Conservation (phyloP, 2,113 vertebrate species). For the Pluvianellus socialis region DNA sequence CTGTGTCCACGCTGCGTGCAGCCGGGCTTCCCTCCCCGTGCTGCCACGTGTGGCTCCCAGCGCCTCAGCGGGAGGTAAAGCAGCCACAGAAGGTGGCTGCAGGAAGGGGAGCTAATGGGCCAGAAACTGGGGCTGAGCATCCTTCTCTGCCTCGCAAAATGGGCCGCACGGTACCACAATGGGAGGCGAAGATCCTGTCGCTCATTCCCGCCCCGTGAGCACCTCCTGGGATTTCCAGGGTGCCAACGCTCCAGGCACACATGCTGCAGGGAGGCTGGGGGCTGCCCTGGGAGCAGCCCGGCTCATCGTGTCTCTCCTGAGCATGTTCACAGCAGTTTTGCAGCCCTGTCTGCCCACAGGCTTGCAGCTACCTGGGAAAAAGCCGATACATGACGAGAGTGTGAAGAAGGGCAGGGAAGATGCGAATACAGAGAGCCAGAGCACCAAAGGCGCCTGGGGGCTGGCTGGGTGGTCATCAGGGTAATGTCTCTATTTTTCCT, state of each 20-base stretch:
- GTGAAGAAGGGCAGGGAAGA: not conserved
- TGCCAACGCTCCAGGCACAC: fast-evolving
- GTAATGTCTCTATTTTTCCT: not conserved
- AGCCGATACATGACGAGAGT: not conserved
- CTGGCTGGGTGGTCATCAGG: not conserved
- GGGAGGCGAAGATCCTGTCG: not conserved
- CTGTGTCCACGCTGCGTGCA: not conserved
- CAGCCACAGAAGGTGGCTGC: not conserved
- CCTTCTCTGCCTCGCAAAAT: not conserved
- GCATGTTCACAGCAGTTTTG: not conserved
- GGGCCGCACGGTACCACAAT: fast-evolving
- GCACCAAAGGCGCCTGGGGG: not conserved
- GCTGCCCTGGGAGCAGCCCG: not conserved
- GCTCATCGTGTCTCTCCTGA: not conserved
- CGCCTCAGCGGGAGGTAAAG: not conserved
- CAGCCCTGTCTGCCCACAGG: not conserved
- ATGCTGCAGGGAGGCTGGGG: not conserved
- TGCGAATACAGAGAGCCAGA: not conserved
- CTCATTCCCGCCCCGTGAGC: fast-evolving
- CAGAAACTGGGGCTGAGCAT: not conserved
- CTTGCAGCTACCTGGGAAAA: not conserved
- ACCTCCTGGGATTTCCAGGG: not conserved
- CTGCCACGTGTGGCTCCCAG: not conserved
- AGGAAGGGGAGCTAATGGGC: not conserved
- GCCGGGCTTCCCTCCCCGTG: not conserved